These are phyloP conservation scores for Neodon shergylaensis DNA, from an alignment of 2,113 vertebrate species.

Conservation along the genomic window DNA sequence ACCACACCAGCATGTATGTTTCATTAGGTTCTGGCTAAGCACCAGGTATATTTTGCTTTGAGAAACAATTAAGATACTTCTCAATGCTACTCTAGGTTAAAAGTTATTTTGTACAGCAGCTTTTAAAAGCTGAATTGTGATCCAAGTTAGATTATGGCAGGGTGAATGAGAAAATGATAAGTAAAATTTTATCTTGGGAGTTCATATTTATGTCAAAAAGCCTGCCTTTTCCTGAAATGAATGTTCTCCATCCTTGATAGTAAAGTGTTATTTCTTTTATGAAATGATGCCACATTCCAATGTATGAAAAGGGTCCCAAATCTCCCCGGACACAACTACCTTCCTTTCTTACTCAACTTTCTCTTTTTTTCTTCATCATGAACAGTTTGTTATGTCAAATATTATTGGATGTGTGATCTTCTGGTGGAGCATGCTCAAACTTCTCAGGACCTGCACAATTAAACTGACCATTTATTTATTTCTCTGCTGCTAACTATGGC, in stretches of 20 bases:
- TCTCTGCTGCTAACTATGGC: background rate
- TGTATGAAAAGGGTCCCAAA: background rate
- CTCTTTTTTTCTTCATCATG: background rate
- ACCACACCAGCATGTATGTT: background rate
- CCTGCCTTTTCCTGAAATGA: background rate
- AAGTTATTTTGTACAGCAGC: background rate
- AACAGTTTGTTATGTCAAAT: background rate
- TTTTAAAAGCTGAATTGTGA: background rate
- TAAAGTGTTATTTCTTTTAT: background rate
- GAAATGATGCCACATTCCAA: background rate
- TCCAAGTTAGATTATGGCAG: background rate
- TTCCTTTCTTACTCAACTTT: background rate
- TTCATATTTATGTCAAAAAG: conserved; percentile 4
- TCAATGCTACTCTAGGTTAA: background rate
- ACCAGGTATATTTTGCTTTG: background rate
- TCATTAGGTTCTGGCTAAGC: background rate
- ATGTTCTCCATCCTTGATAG: background rate
- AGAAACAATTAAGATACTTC: conserved; percentile 23
- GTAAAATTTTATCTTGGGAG: background rate
- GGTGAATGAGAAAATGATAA: background rate
- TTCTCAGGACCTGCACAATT: background rate
- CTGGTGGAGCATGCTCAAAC: background rate
- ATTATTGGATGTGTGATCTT: background rate
- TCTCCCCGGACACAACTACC: background rate
- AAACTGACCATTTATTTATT: background rate